Conservation (phyloP, 2,113 vertebrate genomes). For the Alethe diademata region DNA sequence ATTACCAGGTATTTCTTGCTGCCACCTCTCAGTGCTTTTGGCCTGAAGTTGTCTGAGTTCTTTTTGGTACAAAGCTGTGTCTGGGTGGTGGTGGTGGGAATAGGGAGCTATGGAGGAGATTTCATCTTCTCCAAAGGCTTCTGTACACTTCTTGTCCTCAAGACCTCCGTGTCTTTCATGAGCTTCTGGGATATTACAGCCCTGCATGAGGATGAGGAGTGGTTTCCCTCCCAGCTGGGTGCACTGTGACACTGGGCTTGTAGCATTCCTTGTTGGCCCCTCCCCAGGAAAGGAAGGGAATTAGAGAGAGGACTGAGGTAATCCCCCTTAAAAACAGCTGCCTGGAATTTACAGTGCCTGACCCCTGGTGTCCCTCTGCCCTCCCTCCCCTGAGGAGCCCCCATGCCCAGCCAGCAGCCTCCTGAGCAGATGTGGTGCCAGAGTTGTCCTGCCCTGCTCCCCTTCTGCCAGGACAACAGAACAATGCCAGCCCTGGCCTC, state of each 20-base stretch:
- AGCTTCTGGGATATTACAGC: background rate
- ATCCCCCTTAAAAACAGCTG: background rate
- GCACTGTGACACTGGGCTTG: background rate
- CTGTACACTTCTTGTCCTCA: background rate
- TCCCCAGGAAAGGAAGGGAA: background rate
- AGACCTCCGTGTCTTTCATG: background rate
- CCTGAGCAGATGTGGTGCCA: background rate
- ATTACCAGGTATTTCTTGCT: slow-evolving; percentile 80
- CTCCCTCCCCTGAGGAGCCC: background rate
- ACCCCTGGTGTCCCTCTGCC: background rate
- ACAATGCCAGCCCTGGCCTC: background rate
- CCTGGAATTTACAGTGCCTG: background rate
- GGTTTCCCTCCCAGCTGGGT: background rate
- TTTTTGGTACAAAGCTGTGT: background rate
- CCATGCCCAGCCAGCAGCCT: background rate
- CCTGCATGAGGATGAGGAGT: background rate
- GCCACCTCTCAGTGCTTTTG: background rate
- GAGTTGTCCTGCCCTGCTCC: background rate
- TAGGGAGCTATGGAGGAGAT: background rate
- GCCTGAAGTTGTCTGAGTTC: background rate
- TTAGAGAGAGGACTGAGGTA: background rate
- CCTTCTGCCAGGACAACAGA: background rate
- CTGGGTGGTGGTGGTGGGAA: background rate
- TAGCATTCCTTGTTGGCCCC: background rate
- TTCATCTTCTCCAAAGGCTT: background rate